A percentile compares a stretch with the other conserved stretches of the same genome.
Evolutionary conservation across 2,113 vertebrate species (phyloP).

Genomic region (Peucedramus taeniatus): DNA sequence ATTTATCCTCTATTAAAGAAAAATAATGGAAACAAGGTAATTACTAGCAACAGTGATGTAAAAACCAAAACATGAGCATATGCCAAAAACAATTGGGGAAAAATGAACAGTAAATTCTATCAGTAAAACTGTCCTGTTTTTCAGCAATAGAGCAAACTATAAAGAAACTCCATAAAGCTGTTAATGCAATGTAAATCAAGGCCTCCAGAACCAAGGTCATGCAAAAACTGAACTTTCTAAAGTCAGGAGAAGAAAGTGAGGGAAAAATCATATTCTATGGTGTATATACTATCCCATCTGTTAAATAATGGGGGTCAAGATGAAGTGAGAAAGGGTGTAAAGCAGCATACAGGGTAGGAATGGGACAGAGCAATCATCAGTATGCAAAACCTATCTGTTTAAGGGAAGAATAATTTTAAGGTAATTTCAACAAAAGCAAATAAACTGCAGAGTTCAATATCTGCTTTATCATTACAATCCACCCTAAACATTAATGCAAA

Average conservation of each 20-base stretch:
- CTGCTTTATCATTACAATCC: constrained; percentile 1
- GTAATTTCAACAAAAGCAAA: constrained; percentile 43
- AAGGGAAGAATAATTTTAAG: constrained; percentile 39
- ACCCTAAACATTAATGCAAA: constrained; percentile 23
- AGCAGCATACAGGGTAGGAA: background rate
- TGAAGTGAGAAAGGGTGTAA: background rate
- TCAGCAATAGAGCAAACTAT: constrained; percentile 24
- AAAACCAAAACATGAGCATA: constrained; percentile 61
- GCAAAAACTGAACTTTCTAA: background rate
- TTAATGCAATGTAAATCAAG: constrained; percentile 34
- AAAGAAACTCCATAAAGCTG: constrained; percentile 13
- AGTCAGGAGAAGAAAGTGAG: background rate
- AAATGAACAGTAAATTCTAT: constrained; percentile 42
- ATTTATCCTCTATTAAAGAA: constrained; percentile 53
- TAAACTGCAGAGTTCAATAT: constrained; percentile 12
- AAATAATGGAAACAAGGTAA: constrained; percentile 54
- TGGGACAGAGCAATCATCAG: background rate
- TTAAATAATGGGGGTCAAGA: background rate
- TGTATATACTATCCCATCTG: background rate
- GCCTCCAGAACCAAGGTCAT: constrained; percentile 27
- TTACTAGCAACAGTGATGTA: constrained; percentile 34
- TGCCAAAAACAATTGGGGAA: constrained; percentile 49
- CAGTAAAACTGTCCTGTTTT: constrained; percentile 48
- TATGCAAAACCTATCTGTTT: background rate
- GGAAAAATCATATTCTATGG: background rate